These are phyloP conservation scores for Megatriorchis doriae DNA, from an alignment of 2,113 vertebrate species.

Conservation along the genomic window DNA sequence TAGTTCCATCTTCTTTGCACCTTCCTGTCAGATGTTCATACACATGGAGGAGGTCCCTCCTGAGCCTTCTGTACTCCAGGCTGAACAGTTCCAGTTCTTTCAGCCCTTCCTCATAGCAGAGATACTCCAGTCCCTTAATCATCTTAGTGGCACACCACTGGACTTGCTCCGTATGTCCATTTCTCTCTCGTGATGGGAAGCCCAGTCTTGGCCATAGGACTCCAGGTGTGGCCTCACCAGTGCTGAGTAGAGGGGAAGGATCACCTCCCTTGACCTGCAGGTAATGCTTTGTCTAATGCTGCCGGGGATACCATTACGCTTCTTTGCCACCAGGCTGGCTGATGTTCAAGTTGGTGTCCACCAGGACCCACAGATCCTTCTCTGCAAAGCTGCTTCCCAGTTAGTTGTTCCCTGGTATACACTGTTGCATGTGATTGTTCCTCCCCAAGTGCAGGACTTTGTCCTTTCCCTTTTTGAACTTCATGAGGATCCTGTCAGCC, in stretches of 20 bases:
- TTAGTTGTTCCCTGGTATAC: not conserved
- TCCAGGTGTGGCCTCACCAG: not conserved
- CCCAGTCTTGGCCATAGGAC: not conserved
- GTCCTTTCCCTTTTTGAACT: not conserved
- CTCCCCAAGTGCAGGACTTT: not conserved
- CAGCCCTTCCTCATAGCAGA: not conserved
- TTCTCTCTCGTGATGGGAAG: accelerated
- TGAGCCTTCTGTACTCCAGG: not conserved
- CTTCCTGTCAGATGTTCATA: not conserved
- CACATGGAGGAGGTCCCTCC: not conserved
- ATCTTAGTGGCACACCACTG: not conserved
- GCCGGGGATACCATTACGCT: not conserved
- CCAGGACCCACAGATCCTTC: not conserved
- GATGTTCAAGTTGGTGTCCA: not conserved
- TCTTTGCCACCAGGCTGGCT: not conserved
- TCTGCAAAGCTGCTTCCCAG: not conserved
- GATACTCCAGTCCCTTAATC: not conserved
- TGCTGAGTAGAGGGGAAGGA: not conserved
- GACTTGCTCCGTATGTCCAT: not conserved
- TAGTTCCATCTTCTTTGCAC: not conserved
- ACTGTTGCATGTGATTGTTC: not conserved
- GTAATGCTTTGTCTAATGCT: not conserved
- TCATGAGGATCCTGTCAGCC: not conserved
- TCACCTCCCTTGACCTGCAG: not conserved
- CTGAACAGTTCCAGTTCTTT: not conserved